A percentile compares a stretch with the other conserved stretches of the same genome.
These are phyloP conservation scores for Hydrochoerus hydrochaeris DNA, from an alignment of 2,113 vertebrate species.

Conservation along the genomic window DNA sequence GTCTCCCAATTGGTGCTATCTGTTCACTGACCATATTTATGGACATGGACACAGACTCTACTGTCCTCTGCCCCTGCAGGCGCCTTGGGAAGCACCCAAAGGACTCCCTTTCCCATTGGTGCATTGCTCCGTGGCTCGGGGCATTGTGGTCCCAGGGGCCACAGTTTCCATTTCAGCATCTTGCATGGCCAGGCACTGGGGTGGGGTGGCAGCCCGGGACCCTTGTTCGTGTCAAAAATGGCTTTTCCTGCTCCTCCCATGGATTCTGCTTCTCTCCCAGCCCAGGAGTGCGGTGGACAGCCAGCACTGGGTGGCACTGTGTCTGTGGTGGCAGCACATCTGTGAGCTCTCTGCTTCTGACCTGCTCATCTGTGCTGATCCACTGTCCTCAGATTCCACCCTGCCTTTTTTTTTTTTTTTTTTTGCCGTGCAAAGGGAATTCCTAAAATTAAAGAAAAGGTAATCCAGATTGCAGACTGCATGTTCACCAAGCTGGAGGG, in stretches of 20 bases:
- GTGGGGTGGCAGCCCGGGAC: constrained; percentile 69
- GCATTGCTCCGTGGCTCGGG: constrained; percentile 32
- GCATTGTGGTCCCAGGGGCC: constrained; percentile 22
- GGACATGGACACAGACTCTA: constrained; percentile 68
- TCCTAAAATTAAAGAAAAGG: constrained; percentile 76
- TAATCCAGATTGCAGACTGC: constrained; percentile 75
- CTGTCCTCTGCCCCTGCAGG: constrained; percentile 57
- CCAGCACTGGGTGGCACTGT: not conserved
- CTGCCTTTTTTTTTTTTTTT: not conserved
- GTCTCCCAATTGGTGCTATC: constrained; percentile 80
- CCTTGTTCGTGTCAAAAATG: constrained; percentile 73
- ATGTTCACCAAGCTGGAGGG: constrained; percentile 53
- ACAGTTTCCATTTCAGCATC: constrained; percentile 65
- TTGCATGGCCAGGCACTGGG: constrained; percentile 80
- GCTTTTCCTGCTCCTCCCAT: constrained; percentile 57
- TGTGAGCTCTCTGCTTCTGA: constrained; percentile 42
- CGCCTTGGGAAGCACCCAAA: constrained; percentile 47
- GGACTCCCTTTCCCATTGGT: constrained; percentile 64
- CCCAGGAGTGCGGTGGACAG: not conserved
- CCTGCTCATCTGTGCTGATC: constrained; percentile 34
- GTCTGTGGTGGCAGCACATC: not conserved
- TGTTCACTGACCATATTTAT: constrained; percentile 38
- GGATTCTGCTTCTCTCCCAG: constrained; percentile 28
- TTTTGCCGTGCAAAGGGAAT: constrained; percentile 77
- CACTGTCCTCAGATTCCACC: constrained; percentile 60